phyloP scores from a whole-genome alignment of 1,140 invertebrate genomes.

The Papilio polytes region DNA sequence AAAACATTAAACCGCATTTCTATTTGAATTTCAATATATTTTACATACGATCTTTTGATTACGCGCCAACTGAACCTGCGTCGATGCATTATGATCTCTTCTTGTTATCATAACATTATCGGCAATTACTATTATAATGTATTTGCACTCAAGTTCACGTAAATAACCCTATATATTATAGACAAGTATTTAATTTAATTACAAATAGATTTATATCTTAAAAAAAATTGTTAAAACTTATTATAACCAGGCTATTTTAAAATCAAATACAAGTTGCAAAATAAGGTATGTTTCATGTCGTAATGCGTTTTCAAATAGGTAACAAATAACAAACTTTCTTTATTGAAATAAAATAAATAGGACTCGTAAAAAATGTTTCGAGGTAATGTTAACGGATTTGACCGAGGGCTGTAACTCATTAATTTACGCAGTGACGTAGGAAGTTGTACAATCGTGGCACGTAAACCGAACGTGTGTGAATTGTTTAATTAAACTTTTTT shows the following conservation, averaged over 20 bases:
- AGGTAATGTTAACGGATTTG: neutral
- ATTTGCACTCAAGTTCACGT: conserved; percentile 16
- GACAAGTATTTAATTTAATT: neutral
- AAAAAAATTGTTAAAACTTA: no score
- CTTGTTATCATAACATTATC: conserved; percentile 6
- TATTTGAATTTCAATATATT: no score
- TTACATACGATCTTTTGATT: no score
- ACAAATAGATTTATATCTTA: no score
- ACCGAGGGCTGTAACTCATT: neutral
- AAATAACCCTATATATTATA: neutral
- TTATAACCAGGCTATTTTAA: no score
- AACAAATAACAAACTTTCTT: neutral
- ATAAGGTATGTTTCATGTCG: neutral
- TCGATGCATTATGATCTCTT: conserved; percentile 21
- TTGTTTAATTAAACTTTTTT: neutral
- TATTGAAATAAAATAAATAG: neutral
- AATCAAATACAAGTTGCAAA: neutral
- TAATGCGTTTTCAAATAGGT: no score
- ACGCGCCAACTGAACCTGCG: neutral
- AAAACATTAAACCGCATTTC: no score
- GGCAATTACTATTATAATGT: conserved; percentile 10
- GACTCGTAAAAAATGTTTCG: neutral
- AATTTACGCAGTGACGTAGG: neutral
- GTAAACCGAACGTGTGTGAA: neutral
- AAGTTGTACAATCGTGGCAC: neutral